Percentiles rank a stretch among this genome's conserved stretches.
Evolutionary conservation across 2,113 vertebrate species (phyloP).

Genomic region (Myotis yumanensis): DNA sequence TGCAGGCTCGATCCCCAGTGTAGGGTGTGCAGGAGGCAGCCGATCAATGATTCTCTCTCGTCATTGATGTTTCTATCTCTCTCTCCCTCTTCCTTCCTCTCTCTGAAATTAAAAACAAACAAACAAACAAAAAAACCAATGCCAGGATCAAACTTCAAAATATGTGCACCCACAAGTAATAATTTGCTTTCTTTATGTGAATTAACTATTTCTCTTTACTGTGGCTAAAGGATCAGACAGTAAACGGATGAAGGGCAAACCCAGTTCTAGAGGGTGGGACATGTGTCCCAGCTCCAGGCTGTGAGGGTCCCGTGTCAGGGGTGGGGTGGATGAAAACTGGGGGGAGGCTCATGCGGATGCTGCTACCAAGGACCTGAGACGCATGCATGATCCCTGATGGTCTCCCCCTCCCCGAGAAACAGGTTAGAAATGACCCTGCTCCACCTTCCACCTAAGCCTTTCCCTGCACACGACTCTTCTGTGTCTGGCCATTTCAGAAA

Average conservation of each 20-base stretch:
- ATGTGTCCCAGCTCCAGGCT: not conserved
- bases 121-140: not conserved
- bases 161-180: not conserved
- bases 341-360: not conserved
- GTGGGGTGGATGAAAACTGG: not conserved
- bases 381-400: fast-evolving
- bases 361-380: not conserved
- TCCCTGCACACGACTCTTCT: not conserved
- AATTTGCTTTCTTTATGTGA: not conserved
- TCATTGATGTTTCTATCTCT: no score
- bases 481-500: not conserved
- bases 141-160: not conserved
- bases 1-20: no score
- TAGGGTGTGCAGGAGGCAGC: no score
- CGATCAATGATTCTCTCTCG: no score
- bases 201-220: not conserved
- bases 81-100: no score
- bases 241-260: not conserved
- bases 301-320: not conserved
- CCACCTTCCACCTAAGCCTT: not conserved
- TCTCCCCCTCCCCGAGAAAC: not conserved
- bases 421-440: not conserved
- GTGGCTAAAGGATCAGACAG: not conserved
- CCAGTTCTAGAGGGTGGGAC: not conserved
- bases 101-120: no score